phyloP scores from a whole-genome alignment of 2,888 invertebrate species.

The Orthosia gracilis region DNA sequence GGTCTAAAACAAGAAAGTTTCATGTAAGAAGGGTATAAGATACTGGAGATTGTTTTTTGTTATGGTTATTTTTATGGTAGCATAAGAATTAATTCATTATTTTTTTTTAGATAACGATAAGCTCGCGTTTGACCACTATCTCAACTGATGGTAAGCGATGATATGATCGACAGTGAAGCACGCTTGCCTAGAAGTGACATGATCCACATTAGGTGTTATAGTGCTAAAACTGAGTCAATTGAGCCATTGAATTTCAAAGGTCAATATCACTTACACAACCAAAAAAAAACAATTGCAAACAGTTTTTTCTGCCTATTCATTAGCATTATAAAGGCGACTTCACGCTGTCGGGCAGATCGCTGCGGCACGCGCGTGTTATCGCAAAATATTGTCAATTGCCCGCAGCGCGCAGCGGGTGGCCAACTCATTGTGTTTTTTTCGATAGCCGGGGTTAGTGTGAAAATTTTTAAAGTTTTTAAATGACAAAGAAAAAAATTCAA shows the following conservation, averaged over 20 bases:
- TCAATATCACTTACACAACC: slow-evolving; percentile 8
- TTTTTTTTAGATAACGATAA: too few species aligned
- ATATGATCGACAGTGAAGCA: too few species aligned
- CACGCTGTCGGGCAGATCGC: slow-evolving; percentile 71
- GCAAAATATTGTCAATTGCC: slow-evolving; percentile 78
- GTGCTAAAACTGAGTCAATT: too few species aligned
- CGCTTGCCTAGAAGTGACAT: too few species aligned
- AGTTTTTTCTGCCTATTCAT: slow-evolving; percentile 39
- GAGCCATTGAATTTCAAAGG: neutral
- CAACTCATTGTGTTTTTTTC: slow-evolving; percentile 59
- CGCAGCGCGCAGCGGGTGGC: slow-evolving; percentile 78
- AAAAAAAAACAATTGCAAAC: slow-evolving; percentile 16
- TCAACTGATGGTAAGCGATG: too few species aligned
- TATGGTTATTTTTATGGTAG: neutral
- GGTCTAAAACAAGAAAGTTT: too few species aligned
- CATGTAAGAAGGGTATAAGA: too few species aligned
- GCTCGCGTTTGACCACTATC: too few species aligned
- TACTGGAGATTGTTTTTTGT: neutral
- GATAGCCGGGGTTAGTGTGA: slow-evolving; percentile 67
- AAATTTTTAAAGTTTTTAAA: slow-evolving; percentile 55
- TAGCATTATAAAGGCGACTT: slow-evolving; percentile 56
- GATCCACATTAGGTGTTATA: neutral
- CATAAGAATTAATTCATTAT: too few species aligned
- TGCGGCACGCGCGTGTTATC: slow-evolving; percentile 76
- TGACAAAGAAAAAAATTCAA: neutral